Conservation (phyloP, 2,113 vertebrate species). For the Gambusia holbrooki region DNA sequence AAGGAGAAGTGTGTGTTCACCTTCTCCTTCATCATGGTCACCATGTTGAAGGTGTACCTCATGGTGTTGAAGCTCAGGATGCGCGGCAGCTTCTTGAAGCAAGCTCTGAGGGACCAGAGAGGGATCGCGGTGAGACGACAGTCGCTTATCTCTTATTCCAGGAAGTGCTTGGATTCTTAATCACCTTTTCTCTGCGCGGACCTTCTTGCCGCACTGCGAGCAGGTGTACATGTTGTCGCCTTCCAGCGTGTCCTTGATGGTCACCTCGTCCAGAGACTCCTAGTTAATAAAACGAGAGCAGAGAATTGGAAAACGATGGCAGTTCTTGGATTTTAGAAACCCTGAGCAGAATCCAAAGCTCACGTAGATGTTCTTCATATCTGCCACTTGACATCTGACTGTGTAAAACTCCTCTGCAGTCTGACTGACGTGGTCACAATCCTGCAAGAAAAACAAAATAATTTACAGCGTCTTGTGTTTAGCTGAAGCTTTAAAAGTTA, state of each 20-base stretch:
- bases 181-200: conserved; percentile 96
- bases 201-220: conserved; percentile 98
- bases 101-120: conserved; percentile 78
- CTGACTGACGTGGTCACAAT: conserved; percentile 98
- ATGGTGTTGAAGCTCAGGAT: conserved; percentile 99
- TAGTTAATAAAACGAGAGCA: conserved; percentile 47
- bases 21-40: conserved; percentile 99
- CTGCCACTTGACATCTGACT: conserved; percentile 96
- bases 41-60: conserved; percentile 99
- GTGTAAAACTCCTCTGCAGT: conserved; percentile 99
- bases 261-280: conserved; percentile 99
- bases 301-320: not conserved
- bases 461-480: not conserved
- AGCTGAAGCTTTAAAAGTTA: too few relatives aligned
- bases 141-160: not conserved
- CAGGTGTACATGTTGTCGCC: conserved; percentile 99
- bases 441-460: conserved; percentile 73
- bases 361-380: conserved; percentile 99
- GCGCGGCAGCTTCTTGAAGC: conserved; percentile 97
- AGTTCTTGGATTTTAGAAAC: not conserved
- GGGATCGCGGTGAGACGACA: not conserved
- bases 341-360: conserved; percentile 68
- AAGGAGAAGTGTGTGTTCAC: conserved; percentile 99
- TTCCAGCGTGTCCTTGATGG: conserved; percentile 98
- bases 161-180: not conserved